These are phyloP conservation scores for Pyralis farinalis DNA, from an alignment of 2,888 invertebrate species.

Conservation along the genomic window DNA sequence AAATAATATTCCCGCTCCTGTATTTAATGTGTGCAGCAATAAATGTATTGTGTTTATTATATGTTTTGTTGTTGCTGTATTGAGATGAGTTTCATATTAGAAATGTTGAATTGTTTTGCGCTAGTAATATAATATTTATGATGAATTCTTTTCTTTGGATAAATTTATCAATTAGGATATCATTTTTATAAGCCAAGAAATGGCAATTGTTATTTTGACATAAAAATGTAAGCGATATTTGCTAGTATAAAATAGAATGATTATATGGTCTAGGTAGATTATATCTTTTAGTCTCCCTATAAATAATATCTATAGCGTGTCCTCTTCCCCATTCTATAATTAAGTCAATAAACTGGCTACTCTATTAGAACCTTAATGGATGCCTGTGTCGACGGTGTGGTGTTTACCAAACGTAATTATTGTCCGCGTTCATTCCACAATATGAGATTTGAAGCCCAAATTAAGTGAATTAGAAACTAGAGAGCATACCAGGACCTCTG, in stretches of 20 bases:
- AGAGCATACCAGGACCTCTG: constrained; percentile 38
- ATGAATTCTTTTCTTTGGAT: too few species aligned
- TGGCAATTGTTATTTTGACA: too few species aligned
- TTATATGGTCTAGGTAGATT: too few species aligned
- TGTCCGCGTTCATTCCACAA: constrained; percentile 68
- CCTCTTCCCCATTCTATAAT: constrained; percentile 45
- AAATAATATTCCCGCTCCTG: constrained; percentile 44
- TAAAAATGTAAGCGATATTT: too few species aligned
- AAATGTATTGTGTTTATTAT: constrained; percentile 38
- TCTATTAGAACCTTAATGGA: constrained; percentile 56
- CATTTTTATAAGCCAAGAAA: too few species aligned
- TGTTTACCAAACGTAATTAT: constrained; percentile 76
- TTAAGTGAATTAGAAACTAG: constrained; percentile 73
- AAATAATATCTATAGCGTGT: too few species aligned
- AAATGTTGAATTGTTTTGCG: constrained; percentile 2
- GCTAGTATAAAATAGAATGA: too few species aligned
- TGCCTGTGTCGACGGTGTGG: constrained; percentile 29
- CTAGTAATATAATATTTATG: not conserved
- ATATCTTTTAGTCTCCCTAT: too few species aligned
- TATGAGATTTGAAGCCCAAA: constrained; percentile 76
- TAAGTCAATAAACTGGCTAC: constrained; percentile 47
- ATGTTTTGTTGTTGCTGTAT: constrained; percentile 9
- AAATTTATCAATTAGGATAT: too few species aligned
- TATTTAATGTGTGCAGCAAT: constrained; percentile 42
- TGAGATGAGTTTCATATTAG: not conserved